Percentiles rank a stretch among this genome's conserved stretches.
These are phyloP conservation scores for Lophius piscatorius DNA, from an alignment of 2,113 vertebrate species.

Conservation along the genomic window DNA sequence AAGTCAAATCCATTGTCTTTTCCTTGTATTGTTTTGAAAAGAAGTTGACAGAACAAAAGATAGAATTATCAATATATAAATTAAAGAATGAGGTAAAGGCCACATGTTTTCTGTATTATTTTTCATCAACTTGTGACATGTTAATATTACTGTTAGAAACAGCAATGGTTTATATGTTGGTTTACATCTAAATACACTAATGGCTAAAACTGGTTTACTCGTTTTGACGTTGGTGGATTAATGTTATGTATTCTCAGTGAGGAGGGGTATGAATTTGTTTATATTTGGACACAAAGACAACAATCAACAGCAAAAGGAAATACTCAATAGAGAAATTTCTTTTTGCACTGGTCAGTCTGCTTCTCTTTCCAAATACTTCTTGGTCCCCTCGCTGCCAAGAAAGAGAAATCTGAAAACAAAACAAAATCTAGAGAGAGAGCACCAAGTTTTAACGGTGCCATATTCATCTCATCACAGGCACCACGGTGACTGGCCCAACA, in stretches of 20 bases:
- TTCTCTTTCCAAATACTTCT: conserved; percentile 6
- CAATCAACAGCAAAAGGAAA: conserved; percentile 47
- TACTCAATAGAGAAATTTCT: conserved; percentile 31
- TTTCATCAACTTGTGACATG: conserved; percentile 8
- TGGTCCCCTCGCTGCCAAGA: background rate
- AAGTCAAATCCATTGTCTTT: background rate
- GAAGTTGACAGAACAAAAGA: background rate
- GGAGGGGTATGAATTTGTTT: conserved; percentile 27
- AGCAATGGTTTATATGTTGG: conserved; percentile 28
- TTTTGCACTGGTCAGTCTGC: conserved; percentile 28
- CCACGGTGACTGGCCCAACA: conserved; percentile 68
- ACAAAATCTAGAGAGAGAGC: conserved; percentile 29
- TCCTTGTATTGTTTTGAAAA: background rate
- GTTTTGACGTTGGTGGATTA: conserved; percentile 1
- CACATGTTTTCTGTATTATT: background rate
- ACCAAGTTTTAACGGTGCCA: conserved; percentile 66
- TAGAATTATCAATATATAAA: no score
- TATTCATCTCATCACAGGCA: conserved; percentile 78
- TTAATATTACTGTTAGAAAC: background rate
- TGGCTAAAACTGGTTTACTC: conserved; percentile 11
- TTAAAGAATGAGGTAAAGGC: no score
- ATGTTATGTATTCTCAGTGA: conserved; percentile 6
- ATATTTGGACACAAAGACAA: conserved; percentile 35
- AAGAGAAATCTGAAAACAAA: conserved; percentile 35
- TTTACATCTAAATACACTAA: conserved; percentile 22